Percentiles rank a stretch among this genome's conserved stretches.
Evolutionary conservation across 2,888 invertebrate species (phyloP).

Genomic region (Cheilosia variabilis): DNA sequence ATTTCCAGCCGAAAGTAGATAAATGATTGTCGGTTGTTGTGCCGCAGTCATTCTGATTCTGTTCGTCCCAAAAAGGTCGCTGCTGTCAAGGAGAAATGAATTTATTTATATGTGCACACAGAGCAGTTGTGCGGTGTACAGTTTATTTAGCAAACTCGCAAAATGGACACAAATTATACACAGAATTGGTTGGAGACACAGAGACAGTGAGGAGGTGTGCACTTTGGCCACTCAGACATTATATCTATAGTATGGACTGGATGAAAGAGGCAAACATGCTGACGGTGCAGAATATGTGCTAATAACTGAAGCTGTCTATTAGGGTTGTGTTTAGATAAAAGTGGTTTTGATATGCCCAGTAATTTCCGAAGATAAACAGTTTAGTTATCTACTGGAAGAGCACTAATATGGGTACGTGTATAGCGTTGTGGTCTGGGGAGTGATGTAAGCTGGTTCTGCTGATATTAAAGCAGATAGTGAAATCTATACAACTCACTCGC

Average conservation of each 20-base stretch:
- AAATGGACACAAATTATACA: not conserved
- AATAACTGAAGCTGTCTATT: not conserved
- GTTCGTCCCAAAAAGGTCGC: slow-evolving; percentile 44
- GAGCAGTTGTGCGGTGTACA: not conserved
- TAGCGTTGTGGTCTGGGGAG: not conserved
- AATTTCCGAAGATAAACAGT: not conserved
- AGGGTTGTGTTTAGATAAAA: not conserved
- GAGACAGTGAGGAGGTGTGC: not conserved
- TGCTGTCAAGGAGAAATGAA: slow-evolving; percentile 54
- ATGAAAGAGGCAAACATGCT: not conserved
- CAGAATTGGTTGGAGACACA: not conserved
- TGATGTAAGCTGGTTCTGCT: not conserved
- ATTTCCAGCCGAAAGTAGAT: slow-evolving; percentile 1
- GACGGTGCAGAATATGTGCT: not conserved
- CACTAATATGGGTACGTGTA: not conserved
- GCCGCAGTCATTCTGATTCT: slow-evolving; percentile 6
- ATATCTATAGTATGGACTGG: not conserved
- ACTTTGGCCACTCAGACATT: not conserved
- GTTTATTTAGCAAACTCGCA: not conserved
- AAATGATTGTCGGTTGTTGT: slow-evolving; percentile 23
- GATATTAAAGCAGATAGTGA: not conserved
- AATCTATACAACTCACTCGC: no score
- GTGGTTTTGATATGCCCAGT: not conserved
- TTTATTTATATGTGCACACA: slow-evolving; percentile 5
- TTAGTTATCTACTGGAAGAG: not conserved